Evolutionary conservation across 2,797 vertebrate genomes (phyloP).

Genomic region (Coccyzus lansbergi): DNA sequence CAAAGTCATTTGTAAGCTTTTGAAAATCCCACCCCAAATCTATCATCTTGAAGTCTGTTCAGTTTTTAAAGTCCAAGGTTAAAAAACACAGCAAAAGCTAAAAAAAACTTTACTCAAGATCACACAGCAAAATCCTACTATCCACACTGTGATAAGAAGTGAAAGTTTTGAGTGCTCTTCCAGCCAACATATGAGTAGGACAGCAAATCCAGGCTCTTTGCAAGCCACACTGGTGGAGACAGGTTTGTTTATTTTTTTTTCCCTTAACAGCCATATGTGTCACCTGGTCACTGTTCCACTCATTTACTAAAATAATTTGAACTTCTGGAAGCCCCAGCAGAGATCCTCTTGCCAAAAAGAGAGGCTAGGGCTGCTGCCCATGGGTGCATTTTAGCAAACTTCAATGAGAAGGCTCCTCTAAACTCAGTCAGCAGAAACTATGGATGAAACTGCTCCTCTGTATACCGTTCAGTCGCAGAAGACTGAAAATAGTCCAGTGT

Average conservation of each 20-base stretch:
- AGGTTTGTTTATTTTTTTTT: background rate
- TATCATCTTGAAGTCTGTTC: background rate
- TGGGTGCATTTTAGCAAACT: background rate
- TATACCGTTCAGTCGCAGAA: background rate
- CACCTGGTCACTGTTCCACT: background rate
- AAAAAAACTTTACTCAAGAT: background rate
- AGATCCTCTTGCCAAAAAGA: background rate
- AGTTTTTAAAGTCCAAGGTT: background rate
- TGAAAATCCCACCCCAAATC: background rate
- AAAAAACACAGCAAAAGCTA: background rate
- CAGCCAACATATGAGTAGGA: background rate
- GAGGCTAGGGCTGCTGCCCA: background rate
- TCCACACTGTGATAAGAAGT: background rate
- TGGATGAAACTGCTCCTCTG: background rate
- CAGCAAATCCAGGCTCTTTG: background rate
- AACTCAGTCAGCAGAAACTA: background rate
- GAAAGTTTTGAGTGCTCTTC: background rate
- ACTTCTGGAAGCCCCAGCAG: background rate
- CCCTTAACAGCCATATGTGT: background rate
- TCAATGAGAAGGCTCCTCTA: background rate
- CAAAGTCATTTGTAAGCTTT: constrained; percentile 2
- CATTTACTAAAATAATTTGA: background rate
- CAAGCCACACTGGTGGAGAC: background rate
- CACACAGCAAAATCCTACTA: background rate
- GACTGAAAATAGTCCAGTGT: background rate